Percentiles rank a stretch among this genome's conserved stretches.
Conservation (phyloP, 1,140 invertebrate species). For the Bradysia coprophila region DNA sequence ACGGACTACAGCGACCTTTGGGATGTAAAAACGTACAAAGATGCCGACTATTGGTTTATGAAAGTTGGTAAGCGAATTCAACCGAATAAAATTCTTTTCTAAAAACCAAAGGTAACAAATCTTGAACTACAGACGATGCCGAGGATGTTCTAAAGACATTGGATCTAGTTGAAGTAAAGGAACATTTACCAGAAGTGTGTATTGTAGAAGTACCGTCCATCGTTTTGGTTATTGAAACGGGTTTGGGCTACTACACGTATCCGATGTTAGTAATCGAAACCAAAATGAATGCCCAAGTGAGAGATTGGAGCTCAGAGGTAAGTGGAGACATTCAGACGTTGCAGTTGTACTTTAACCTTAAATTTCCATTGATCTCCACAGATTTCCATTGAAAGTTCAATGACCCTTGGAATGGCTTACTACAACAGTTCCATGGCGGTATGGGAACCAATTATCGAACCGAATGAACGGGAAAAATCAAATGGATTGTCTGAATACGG, state of each 20-base stretch:
- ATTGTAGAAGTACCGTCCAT: slow-evolving; percentile 50
- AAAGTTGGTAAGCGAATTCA: slow-evolving; percentile 37
- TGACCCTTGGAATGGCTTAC: slow-evolving; percentile 73
- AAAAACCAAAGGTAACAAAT: slow-evolving; percentile 5
- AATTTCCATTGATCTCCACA: too few relatives aligned
- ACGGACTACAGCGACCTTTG: slow-evolving; percentile 46
- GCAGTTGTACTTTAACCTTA: too few relatives aligned
- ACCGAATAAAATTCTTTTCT: background rate
- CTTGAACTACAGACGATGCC: slow-evolving; percentile 27
- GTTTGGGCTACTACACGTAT: slow-evolving; percentile 69
- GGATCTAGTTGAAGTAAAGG: background rate
- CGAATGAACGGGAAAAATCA: slow-evolving; percentile 48
- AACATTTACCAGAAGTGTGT: slow-evolving; percentile 35
- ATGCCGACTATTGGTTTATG: slow-evolving; percentile 63
- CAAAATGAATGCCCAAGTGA: slow-evolving; percentile 52
- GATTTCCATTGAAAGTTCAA: slow-evolving; percentile 47
- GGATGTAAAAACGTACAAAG: slow-evolving; percentile 43
- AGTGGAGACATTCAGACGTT: too few relatives aligned
- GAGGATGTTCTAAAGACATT: slow-evolving; percentile 34
- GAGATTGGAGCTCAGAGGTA: slow-evolving; percentile 72
- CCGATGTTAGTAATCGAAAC: slow-evolving; percentile 77
- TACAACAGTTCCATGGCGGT: slow-evolving; percentile 81
- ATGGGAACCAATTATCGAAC: slow-evolving; percentile 95
- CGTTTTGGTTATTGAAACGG: slow-evolving; percentile 73
- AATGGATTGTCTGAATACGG: slow-evolving; percentile 29